A percentile compares a stretch with the other conserved stretches of the same genome.
These are phyloP conservation scores for Ceratotherium simum DNA, from an alignment of 2,113 vertebrate genomes.

Conservation along the genomic window DNA sequence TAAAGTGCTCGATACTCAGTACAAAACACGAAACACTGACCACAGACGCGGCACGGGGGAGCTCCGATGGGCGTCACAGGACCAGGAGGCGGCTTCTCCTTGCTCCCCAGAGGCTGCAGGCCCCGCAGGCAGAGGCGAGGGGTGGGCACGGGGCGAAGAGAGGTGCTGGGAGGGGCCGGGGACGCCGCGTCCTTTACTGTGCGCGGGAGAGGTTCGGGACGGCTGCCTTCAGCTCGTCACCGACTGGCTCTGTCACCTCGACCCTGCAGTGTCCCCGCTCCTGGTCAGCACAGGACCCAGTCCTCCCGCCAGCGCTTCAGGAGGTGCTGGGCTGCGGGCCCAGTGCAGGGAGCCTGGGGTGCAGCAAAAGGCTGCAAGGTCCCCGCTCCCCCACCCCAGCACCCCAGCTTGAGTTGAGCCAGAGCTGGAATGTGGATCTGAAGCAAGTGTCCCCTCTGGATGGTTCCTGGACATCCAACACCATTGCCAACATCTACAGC, in stretches of 20 bases:
- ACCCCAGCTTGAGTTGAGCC: neutral
- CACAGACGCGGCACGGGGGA: constrained; percentile 78
- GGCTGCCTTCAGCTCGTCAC: neutral
- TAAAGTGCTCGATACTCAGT: constrained; percentile 85
- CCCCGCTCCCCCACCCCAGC: neutral
- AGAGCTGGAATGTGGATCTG: neutral
- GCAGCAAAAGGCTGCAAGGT: neutral
- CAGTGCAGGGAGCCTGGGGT: neutral
- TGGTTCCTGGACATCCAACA: rapidly evolving
- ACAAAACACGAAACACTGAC: constrained; percentile 80
- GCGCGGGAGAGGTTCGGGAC: neutral
- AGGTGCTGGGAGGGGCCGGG: neutral
- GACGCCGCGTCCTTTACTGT: neutral
- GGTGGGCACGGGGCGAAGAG: neutral
- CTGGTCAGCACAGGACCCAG: neutral
- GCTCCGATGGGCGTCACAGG: rapidly evolving
- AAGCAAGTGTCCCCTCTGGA: neutral
- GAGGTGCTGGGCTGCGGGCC: neutral
- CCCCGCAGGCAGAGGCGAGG: rapidly evolving
- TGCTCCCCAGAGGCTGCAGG: neutral
- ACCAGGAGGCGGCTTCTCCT: neutral
- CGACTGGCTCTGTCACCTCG: neutral
- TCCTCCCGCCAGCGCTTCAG: neutral
- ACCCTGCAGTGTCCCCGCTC: neutral
- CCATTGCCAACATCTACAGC: rapidly evolving